These are phyloP conservation scores for Spinus olivaceus DNA, from an alignment of 2,797 vertebrate genomes.

Conservation along the genomic window DNA sequence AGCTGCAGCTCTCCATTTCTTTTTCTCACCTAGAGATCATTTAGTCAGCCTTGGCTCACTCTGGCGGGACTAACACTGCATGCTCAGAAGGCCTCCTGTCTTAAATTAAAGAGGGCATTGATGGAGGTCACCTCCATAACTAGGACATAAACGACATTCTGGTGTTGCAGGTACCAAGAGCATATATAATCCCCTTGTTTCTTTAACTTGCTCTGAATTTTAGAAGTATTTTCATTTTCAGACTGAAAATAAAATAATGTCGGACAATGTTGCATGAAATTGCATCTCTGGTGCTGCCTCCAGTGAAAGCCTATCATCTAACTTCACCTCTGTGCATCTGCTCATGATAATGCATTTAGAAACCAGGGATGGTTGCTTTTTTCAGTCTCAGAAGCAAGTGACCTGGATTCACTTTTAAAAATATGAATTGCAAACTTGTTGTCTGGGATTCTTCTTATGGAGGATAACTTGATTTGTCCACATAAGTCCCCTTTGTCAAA, in stretches of 20 bases:
- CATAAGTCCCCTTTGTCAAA: neutral
- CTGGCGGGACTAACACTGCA: neutral
- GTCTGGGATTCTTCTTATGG: neutral
- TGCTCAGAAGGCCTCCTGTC: neutral
- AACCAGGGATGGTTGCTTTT: neutral
- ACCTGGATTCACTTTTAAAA: neutral
- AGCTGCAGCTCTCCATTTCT: neutral
- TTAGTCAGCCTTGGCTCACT: neutral
- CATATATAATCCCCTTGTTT: neutral
- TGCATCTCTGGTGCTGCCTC: conserved; percentile 1
- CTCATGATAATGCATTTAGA: conserved; percentile 36
- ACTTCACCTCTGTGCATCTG: conserved; percentile 24
- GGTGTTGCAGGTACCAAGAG: neutral
- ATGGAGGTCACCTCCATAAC: neutral
- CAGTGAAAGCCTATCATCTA: conserved; percentile 28
- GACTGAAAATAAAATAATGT: conserved; percentile 21
- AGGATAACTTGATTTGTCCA: neutral
- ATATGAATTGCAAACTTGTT: conserved; percentile 33
- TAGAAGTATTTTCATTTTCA: conserved; percentile 45
- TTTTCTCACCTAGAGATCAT: conserved; percentile 18
- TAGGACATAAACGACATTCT: neutral
- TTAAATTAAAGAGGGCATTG: conserved; percentile 4
- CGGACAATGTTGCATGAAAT: conserved; percentile 41
- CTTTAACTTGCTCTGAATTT: conserved; percentile 13
- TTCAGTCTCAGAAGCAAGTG: neutral